phyloP scores from a whole-genome alignment of 2,888 invertebrate genomes.

The Coremacera marginata region DNA sequence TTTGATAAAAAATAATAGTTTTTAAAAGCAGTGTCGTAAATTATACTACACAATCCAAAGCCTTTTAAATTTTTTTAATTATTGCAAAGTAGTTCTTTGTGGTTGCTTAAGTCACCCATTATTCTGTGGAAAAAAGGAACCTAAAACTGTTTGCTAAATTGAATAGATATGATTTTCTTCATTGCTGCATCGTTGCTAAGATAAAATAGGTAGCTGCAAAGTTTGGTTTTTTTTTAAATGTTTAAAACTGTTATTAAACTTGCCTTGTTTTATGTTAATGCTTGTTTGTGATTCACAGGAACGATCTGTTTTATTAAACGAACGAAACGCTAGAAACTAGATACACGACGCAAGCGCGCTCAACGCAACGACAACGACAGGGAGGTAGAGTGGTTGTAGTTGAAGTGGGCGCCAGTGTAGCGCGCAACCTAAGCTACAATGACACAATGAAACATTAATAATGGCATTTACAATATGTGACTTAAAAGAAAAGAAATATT shows the following conservation, averaged over 20 bases:
- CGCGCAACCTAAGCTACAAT: constrained; percentile 75
- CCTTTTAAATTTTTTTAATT: constrained; percentile 12
- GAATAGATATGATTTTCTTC: constrained; percentile 21
- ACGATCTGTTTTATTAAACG: constrained; percentile 30
- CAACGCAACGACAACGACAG: constrained; percentile 42
- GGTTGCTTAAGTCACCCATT: constrained; percentile 33
- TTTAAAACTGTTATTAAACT: constrained; percentile 31
- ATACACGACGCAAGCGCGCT: constrained; percentile 42
- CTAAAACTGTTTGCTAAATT: constrained; percentile 30
- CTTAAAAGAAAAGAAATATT: constrained; percentile 36
- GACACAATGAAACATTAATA: constrained; percentile 60
- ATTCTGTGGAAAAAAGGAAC: constrained; percentile 16
- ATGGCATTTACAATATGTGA: constrained; percentile 42
- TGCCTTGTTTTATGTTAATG: constrained; percentile 34
- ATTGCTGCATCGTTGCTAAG: constrained; percentile 34
- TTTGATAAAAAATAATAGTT: constrained; percentile 5
- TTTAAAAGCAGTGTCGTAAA: background rate
- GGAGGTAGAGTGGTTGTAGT: constrained; percentile 40
- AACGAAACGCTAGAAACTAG: constrained; percentile 39
- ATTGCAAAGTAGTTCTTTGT: constrained; percentile 9
- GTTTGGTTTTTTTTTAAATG: constrained; percentile 29
- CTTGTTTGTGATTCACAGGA: constrained; percentile 32
- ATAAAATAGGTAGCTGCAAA: constrained; percentile 27
- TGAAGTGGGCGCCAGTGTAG: constrained; percentile 41
- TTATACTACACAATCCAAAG: constrained; percentile 22